Evolutionary conservation across 1,140 invertebrate genomes (phyloP), one percentile per base, ranked within the genome.

Genomic region (Drepana arcuata): DNA sequence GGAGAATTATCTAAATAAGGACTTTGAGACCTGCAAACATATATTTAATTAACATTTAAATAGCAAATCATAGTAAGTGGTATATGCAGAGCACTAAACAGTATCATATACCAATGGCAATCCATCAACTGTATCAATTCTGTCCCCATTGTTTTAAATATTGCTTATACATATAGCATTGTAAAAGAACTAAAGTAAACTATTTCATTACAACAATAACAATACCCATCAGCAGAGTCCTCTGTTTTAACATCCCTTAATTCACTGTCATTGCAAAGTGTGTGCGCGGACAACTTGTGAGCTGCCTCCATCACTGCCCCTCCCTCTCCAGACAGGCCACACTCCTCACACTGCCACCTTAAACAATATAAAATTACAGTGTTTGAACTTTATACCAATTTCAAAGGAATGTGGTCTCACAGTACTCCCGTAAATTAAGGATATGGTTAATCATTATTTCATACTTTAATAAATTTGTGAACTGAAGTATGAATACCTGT

Each of bases 261-360:
- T 2, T 34, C 30, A n/a, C 42, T 30, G 9, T 43, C 27, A 2
- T 45, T 47, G 0, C 56, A 33, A 9, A 59, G 2, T 1, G 42
- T 42, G 23, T 71, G 70, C 9, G 41, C 34, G 2, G 60, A 16
- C 9, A 72, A 37, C 41, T 68, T 59, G 25, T 74, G 70, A 0
- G 68, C 54, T 0, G 59, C 43, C 9, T 59, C 41, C 0, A 49
- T 56, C 6, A 48, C 37, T 0, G 34, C 16, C 0, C 70, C 70
- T 0, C 66, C 66, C 0, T 54, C 25, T 0, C 59, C 62, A 15
- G 33, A 34, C 12, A 43, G 33, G n/a, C 54, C 59, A 30, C 72
- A 77, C 16, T 64, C 49, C 13, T 49, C 41, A 51, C 72, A 77
- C 14, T 60, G 50, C 70, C 70, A 78, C 29, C 66, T 68, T 24